A percentile compares a stretch with the other conserved stretches of the same genome.
These are phyloP conservation scores for Amblyteles armatorius DNA, from an alignment of 2,888 invertebrate species.

Conservation along the genomic window DNA sequence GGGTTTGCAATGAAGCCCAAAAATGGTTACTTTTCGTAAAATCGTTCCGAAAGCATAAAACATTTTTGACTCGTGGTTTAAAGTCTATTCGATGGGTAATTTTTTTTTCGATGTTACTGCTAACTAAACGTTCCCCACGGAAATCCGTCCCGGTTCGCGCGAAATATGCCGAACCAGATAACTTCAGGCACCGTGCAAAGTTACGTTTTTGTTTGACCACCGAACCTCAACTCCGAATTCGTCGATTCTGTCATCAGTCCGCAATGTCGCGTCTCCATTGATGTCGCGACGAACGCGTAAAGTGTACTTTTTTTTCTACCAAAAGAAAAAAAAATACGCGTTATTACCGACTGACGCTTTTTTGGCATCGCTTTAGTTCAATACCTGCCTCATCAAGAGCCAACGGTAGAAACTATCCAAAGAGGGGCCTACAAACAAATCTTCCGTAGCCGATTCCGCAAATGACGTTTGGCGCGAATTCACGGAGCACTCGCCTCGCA, in stretches of 20 bases:
- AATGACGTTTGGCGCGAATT: constrained; percentile 74
- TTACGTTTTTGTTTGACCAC: constrained; percentile 40
- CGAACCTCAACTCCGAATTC: constrained; percentile 20
- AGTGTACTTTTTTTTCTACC: constrained; percentile 23
- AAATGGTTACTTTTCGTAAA: too few relatives aligned
- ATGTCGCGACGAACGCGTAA: constrained; percentile 55
- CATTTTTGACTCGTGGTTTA: too few relatives aligned
- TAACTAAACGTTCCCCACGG: neutral
- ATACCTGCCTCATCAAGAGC: neutral
- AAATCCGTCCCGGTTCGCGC: neutral
- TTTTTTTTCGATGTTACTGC: too few relatives aligned
- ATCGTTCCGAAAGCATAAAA: too few relatives aligned
- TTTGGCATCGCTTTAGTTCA: neutral
- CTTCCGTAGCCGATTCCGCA: constrained; percentile 51
- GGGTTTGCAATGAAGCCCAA: too few relatives aligned
- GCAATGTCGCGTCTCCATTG: constrained; percentile 56
- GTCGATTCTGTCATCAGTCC: constrained; percentile 40
- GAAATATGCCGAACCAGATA: constrained; percentile 8
- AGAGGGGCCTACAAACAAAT: neutral
- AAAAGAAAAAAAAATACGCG: neutral
- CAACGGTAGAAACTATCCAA: neutral
- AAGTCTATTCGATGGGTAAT: too few relatives aligned
- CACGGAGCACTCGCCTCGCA: neutral
- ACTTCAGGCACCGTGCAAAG: constrained; percentile 38
- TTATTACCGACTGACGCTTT: neutral